Conservation (phyloP, 2,888 invertebrate genomes). For the Sepiola atlantica region DNA sequence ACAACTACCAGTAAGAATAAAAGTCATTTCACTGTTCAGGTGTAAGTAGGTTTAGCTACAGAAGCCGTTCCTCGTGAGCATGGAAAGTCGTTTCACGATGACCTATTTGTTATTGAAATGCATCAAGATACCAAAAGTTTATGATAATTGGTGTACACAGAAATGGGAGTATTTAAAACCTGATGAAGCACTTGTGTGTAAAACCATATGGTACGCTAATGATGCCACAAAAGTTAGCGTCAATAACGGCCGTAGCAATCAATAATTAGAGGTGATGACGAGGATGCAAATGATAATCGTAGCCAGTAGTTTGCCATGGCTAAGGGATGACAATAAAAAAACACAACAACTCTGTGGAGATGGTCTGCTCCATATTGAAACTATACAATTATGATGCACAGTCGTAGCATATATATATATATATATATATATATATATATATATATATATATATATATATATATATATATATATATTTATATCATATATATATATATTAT, state of each 20-base stretch:
- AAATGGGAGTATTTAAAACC: too few relatives aligned
- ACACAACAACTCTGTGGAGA: background rate
- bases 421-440: constrained; percentile 38
- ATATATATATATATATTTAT: background rate
- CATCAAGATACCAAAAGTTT: too few relatives aligned
- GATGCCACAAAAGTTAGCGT: background rate
- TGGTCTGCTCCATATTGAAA: background rate
- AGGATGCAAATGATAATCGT: background rate
- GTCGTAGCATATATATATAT: background rate
- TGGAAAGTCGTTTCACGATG: too few relatives aligned
- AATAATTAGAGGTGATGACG: background rate
- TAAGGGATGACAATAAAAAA: constrained; percentile 15
- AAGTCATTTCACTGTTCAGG: too few relatives aligned
- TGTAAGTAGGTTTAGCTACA: too few relatives aligned
- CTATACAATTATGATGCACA: background rate
- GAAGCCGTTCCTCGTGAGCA: too few relatives aligned
- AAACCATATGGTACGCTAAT: background rate
- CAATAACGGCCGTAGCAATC: background rate
- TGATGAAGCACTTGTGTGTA: background rate
- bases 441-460: background rate
- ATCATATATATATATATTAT: too few relatives aligned
- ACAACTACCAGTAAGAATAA: too few relatives aligned
- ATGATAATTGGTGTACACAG: too few relatives aligned
- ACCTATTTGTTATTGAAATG: too few relatives aligned
- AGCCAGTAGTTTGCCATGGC: background rate